Percentiles rank a stretch among this genome's conserved stretches.
Conservation (phyloP, 2,797 vertebrate species). For the Coilia nasus region DNA sequence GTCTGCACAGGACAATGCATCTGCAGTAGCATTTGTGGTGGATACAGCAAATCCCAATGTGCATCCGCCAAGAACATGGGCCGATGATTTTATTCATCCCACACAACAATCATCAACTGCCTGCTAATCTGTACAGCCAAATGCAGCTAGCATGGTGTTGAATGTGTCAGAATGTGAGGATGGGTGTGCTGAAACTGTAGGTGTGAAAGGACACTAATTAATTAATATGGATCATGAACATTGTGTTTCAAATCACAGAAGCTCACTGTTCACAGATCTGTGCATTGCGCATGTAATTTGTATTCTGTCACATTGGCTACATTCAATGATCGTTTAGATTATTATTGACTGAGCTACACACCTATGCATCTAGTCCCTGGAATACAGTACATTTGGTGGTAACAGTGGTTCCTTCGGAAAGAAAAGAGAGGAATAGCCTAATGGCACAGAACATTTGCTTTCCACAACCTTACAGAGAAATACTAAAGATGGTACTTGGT, state of each 20-base stretch:
- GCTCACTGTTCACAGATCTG: background rate
- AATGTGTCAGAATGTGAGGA: slow-evolving; percentile 29
- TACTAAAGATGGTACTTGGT: background rate
- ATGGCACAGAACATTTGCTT: background rate
- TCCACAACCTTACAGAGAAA: background rate
- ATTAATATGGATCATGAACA: background rate
- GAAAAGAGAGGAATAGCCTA: background rate
- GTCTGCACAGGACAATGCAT: slow-evolving; percentile 54
- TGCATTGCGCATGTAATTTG: background rate
- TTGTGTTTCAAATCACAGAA: background rate
- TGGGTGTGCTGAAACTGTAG: slow-evolving; percentile 66
- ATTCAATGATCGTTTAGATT: background rate
- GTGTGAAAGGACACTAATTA: slow-evolving; percentile 52
- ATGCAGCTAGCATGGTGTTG: slow-evolving; percentile 38
- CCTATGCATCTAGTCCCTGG: background rate
- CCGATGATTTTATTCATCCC: slow-evolving; percentile 54
- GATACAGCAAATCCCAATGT: slow-evolving; percentile 58
- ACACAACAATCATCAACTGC: slow-evolving; percentile 46
- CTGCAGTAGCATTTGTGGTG: slow-evolving; percentile 59
- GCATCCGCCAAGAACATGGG: slow-evolving; percentile 54
- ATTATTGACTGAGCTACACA: background rate
- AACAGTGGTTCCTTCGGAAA: background rate
- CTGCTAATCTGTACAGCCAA: slow-evolving; percentile 46
- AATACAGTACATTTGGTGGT: background rate
- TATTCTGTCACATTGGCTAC: background rate